Evolutionary conservation across 2,888 invertebrate genomes (phyloP), one percentile per base, ranked within the genome.

Genomic region (Drosophila cracens): DNA sequence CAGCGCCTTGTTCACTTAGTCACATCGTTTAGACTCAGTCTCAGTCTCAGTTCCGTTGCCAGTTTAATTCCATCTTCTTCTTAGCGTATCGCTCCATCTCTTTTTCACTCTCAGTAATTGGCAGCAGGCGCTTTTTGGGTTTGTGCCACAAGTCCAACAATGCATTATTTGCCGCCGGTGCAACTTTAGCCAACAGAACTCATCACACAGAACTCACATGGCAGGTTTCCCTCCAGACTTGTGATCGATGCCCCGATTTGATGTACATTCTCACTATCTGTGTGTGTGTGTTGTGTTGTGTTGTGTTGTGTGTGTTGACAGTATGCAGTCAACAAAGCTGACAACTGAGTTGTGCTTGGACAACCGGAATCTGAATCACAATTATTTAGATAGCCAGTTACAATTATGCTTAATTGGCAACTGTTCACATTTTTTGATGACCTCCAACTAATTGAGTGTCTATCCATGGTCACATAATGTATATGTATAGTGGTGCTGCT

Each of bases 91-190:
- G 29, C 51, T 40, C 21, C 10, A 4, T 25, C 34, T 16, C 7
- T 3, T 0, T 31, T 13, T 21, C 70, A 21, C 21, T n/a, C 27
- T 25, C 33, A 33, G 43, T 65, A 61, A 65, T 61, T 72, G 54
- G 43, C 27, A 34, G 27, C 53, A 43, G 43, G 25, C 53, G 64
- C 25, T 52, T 34, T 27, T 48, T 43, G 68, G 31, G 61, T 38
- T 38, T 25, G 18, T 34, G 43, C 34, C 46, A 51, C n/a, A 59
- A 72, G 16, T 10, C 21, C 46, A 16, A 25, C 27, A 59, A 49
- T 66, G 74, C 80, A 79, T 79, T 79, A 61, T 62, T 67, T 58
- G 51, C 25, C 31, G 40, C 25, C 31, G 46, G 58, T 71, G 49
- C 48, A 53, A 48, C 58, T 58, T 70, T 58, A 48, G 76, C n/a